These are phyloP conservation scores for Rhea americana DNA, from an alignment of 2,113 vertebrate genomes.

Conservation along the genomic window DNA sequence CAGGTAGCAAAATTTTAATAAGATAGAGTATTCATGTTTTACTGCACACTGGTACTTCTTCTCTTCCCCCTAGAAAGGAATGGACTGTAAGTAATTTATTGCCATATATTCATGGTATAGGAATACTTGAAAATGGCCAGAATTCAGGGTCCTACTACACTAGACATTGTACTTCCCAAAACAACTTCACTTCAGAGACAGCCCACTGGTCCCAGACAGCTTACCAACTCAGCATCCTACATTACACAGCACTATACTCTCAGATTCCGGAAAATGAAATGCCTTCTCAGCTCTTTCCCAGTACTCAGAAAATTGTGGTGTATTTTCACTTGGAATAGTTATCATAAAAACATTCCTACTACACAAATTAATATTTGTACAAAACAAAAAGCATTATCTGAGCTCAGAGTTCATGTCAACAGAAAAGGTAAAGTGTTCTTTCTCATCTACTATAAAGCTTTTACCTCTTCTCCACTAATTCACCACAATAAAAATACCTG, in stretches of 20 bases:
- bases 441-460: not conserved
- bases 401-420: not conserved
- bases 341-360: not conserved
- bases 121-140: not conserved
- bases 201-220: rapidly evolving
- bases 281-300: not conserved
- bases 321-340: not conserved
- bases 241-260: not conserved
- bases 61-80: not conserved
- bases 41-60: not conserved
- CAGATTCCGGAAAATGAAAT: not conserved
- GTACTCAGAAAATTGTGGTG: not conserved
- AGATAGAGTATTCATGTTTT: not conserved
- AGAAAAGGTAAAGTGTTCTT: not conserved
- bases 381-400: not conserved
- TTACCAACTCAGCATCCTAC: not conserved
- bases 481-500: not conserved
- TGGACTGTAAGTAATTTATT: not conserved
- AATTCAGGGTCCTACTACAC: not conserved
- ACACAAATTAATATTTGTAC: not conserved
- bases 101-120: not conserved
- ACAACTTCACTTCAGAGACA: not conserved
- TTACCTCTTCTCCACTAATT: not conserved
- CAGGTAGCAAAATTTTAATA: not conserved
- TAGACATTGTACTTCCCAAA: not conserved